These are phyloP conservation scores for Podarcis lilfordi DNA, from an alignment of 2,797 vertebrate genomes.

Conservation along the genomic window DNA sequence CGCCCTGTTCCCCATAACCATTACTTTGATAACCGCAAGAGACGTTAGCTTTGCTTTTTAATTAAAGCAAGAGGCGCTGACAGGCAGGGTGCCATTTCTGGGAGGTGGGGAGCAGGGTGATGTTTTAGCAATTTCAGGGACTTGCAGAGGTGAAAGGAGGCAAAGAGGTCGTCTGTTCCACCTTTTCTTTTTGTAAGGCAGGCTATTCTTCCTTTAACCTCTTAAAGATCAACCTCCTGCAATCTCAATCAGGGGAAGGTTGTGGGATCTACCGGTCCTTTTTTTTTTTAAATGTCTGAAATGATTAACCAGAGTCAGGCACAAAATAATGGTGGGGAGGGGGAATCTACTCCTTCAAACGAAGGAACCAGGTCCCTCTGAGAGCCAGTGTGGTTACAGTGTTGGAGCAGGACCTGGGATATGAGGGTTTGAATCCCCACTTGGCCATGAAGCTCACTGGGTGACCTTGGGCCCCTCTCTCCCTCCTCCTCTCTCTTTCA, in stretches of 20 bases:
- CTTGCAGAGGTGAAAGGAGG: not conserved
- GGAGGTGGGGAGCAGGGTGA: not conserved
- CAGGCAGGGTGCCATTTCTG: not conserved
- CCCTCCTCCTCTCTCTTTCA: no score
- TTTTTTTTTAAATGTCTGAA: no score
- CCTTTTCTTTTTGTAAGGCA: not conserved
- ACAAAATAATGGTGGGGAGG: not conserved
- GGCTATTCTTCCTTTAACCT: not conserved
- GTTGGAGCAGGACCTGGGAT: no score
- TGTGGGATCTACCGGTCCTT: no score
- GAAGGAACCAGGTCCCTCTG: not conserved
- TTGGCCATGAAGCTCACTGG: no score
- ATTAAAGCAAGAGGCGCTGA: not conserved
- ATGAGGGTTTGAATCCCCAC: no score
- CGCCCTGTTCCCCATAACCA: not conserved
- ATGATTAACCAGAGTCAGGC: no score
- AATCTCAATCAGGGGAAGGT: not conserved
- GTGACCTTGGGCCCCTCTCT: no score
- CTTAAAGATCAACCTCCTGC: not conserved
- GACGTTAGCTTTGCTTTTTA: not conserved
- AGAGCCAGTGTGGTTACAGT: no score
- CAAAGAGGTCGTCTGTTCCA: not conserved
- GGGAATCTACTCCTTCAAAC: not conserved
- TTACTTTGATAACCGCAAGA: not conserved
- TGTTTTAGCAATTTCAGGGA: not conserved